A percentile compares a stretch with the other conserved stretches of the same genome.
Evolutionary conservation across 2,113 vertebrate genomes (phyloP).

Genomic region (Pholis gunnellus): DNA sequence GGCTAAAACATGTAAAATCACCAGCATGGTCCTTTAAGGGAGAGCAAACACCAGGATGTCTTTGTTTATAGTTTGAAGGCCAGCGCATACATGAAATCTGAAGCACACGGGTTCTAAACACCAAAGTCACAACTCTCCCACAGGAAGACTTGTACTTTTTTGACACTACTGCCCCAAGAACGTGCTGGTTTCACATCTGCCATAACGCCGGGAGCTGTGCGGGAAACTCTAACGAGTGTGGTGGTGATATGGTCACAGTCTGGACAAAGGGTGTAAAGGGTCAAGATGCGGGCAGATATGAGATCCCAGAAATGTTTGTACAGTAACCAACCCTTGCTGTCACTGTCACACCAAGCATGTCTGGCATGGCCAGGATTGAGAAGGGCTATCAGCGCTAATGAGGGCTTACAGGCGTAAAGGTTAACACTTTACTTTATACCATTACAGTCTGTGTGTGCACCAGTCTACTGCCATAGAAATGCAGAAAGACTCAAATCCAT

Average conservation of each 20-base stretch:
- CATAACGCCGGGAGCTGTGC: conserved; percentile 15
- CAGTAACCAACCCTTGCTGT: conserved; percentile 56
- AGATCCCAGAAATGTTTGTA: conserved; percentile 62
- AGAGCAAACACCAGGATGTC: conserved; percentile 53
- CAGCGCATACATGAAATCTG: conserved; percentile 24
- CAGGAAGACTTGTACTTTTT: conserved; percentile 12
- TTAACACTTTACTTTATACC: conserved; percentile 71
- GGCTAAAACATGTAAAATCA: conserved; percentile 62
- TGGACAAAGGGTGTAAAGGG: conserved; percentile 23
- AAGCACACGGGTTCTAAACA: conserved; percentile 37
- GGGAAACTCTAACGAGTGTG: conserved; percentile 25
- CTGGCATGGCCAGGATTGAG: conserved; percentile 34
- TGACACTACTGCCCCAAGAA: conserved; percentile 11
- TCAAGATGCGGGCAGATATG: conserved; percentile 49
- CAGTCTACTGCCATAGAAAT: background rate
- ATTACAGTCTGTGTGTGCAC: conserved; percentile 8
- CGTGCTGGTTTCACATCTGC: conserved; percentile 38
- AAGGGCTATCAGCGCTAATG: conserved; percentile 30
- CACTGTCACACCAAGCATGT: conserved; percentile 59
- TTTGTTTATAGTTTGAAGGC: conserved; percentile 26
- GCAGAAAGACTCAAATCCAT: conserved; percentile 10
- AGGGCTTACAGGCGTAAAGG: conserved; percentile 39
- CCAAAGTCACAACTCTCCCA: conserved; percentile 7
- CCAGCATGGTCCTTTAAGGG: conserved; percentile 27
- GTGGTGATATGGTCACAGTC: conserved; percentile 35